Conservation (phyloP, 2,113 vertebrate species). For the Baryphthengus martii region DNA sequence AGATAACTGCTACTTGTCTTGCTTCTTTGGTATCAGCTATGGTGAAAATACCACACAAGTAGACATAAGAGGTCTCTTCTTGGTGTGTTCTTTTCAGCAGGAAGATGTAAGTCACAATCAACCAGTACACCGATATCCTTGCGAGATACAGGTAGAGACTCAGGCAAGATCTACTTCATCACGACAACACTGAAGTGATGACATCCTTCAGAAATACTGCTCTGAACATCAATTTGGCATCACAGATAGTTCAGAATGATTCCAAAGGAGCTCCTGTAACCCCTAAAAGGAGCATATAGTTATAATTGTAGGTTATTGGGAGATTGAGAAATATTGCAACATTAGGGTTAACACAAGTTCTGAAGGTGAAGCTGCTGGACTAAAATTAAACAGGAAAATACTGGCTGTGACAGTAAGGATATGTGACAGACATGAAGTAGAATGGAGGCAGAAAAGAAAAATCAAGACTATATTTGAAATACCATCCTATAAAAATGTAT, state of each 20-base stretch:
- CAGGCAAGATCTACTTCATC: background rate
- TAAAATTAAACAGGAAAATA: background rate
- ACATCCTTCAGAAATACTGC: background rate
- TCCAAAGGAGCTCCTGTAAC: background rate
- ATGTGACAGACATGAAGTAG: background rate
- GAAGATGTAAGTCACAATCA: background rate
- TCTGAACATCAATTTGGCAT: background rate
- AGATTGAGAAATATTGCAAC: background rate
- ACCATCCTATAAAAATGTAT: background rate
- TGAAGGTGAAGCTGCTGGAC: background rate
- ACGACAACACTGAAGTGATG: background rate
- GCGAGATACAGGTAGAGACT: background rate
- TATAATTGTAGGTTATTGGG: background rate
- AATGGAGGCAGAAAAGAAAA: background rate
- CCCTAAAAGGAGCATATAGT: background rate
- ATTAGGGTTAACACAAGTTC: background rate
- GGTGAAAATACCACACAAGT: background rate
- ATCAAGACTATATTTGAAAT: background rate
- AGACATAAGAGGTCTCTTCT: background rate
- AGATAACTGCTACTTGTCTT: background rate
- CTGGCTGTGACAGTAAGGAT: background rate
- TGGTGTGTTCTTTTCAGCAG: background rate
- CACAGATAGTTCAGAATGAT: background rate
- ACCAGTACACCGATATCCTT: background rate
- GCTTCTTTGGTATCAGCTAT: background rate